phyloP scores from a whole-genome alignment of 2,113 vertebrate species.

The Paradisaea rubra region DNA sequence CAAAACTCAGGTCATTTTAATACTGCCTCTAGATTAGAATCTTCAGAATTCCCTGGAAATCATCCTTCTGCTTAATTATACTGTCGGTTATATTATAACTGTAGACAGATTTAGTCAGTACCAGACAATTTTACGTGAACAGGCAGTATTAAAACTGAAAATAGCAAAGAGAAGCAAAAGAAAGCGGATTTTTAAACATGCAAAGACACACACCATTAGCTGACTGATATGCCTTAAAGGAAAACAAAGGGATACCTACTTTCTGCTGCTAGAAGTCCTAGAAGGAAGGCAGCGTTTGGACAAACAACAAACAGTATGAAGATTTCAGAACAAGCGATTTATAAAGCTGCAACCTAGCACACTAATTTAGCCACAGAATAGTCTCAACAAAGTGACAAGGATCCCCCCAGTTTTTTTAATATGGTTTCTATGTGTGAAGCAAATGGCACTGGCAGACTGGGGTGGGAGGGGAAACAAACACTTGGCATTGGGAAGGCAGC shows the following conservation, averaged over 20 bases:
- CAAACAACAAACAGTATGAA: conserved; percentile 82
- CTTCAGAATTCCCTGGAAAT: neutral
- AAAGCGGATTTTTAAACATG: conserved; percentile 66
- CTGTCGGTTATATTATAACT: neutral
- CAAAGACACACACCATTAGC: conserved; percentile 68
- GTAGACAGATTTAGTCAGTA: neutral
- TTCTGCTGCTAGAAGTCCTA: conserved; percentile 98
- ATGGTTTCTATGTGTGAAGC: neutral
- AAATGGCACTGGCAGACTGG: neutral
- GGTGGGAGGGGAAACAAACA: neutral
- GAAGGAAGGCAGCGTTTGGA: conserved; percentile 84
- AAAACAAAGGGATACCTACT: conserved; percentile 91
- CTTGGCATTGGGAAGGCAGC: neutral
- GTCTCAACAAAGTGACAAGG: neutral
- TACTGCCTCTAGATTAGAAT: conserved; percentile 55
- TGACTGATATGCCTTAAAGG: conserved; percentile 72
- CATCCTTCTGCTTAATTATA: neutral
- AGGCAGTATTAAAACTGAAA: conserved; percentile 74
- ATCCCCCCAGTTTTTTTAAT: neutral
- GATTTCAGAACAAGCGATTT: conserved; percentile 73
- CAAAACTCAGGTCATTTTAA: conserved; percentile 57
- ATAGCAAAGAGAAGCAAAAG: conserved; percentile 47
- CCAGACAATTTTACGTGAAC: neutral
- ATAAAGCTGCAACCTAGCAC: conserved; percentile 65
- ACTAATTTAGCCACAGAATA: conserved; percentile 55